A percentile compares a stretch with the other conserved stretches of the same genome.
Evolutionary conservation across 1,140 invertebrate species (phyloP).

Genomic region (Hylaeus anthracinus): DNA sequence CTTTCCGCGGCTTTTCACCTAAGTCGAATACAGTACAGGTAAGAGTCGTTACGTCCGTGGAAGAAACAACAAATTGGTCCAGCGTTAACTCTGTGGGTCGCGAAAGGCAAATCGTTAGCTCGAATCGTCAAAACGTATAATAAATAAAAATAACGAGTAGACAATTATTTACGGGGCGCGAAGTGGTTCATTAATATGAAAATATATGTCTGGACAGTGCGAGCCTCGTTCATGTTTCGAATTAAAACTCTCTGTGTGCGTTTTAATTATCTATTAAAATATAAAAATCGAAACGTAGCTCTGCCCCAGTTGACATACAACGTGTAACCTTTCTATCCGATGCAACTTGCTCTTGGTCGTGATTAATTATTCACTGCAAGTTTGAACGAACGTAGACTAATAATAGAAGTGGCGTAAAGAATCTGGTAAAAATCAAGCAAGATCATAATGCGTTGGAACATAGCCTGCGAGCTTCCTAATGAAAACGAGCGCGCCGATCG

Average conservation of each 20-base stretch:
- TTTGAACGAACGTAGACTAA: no score
- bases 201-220: neutral
- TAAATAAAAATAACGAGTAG: neutral
- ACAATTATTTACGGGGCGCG: neutral
- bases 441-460: neutral
- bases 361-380: no score
- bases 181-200: conserved; percentile 21
- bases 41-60: no score
- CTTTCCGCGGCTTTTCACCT: no score
- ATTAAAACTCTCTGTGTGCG: neutral
- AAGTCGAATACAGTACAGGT: no score
- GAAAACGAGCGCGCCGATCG: conserved; percentile 1
- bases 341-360: no score
- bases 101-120: neutral
- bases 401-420: no score
- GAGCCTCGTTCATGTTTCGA: neutral
- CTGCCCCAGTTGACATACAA: no score
- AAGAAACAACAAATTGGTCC: neutral
- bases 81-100: neutral
- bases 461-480: neutral
- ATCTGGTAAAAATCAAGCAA: conserved; percentile 20
- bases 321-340: no score
- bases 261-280: conserved; percentile 7
- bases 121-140: neutral
- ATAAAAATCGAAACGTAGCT: no score